Percentiles rank a stretch among this genome's conserved stretches.
phyloP scores from a whole-genome alignment of 2,888 invertebrate species.

The Heliconius charithonia region DNA sequence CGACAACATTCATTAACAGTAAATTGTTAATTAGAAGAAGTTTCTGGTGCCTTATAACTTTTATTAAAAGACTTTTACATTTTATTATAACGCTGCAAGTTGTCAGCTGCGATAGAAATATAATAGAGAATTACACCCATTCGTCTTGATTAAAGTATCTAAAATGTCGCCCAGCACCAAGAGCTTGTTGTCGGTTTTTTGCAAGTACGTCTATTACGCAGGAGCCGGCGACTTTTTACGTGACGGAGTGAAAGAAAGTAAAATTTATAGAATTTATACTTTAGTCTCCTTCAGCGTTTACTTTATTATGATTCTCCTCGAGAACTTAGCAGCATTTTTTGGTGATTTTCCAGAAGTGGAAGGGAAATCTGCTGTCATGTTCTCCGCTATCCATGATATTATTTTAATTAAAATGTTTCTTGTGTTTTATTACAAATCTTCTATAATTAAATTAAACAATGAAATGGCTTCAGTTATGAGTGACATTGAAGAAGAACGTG shows the following conservation, averaged over 20 bases:
- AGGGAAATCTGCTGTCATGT: conserved; percentile 76
- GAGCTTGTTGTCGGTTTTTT: conserved; percentile 61
- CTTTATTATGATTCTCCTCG: conserved; percentile 70
- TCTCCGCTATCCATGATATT: conserved; percentile 73
- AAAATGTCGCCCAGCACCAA: conserved; percentile 64
- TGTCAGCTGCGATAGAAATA: conserved; percentile 4
- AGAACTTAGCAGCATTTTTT: conserved; percentile 70
- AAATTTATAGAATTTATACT: conserved; percentile 61
- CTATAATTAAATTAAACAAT: conserved; percentile 70
- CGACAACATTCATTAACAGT: conserved; percentile 25
- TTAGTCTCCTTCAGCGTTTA: conserved; percentile 66
- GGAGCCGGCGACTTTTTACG: conserved; percentile 73
- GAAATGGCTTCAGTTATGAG: conserved; percentile 69
- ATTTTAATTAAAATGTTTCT: conserved; percentile 72
- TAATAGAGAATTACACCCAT: conserved; percentile 21
- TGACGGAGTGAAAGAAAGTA: conserved; percentile 62
- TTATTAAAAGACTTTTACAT: conserved; percentile 19
- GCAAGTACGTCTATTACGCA: conserved; percentile 69
- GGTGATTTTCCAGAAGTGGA: conserved; percentile 72
- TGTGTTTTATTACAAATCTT: conserved; percentile 66
- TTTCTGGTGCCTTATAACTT: conserved; percentile 8
- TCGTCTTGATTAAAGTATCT: conserved; percentile 22
- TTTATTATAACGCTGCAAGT: background rate
- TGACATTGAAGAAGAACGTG: conserved; percentile 61
- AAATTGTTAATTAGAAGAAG: conserved; percentile 31